Evolutionary conservation across 2,888 invertebrate genomes (phyloP).

Genomic region (Resseliella maxima): DNA sequence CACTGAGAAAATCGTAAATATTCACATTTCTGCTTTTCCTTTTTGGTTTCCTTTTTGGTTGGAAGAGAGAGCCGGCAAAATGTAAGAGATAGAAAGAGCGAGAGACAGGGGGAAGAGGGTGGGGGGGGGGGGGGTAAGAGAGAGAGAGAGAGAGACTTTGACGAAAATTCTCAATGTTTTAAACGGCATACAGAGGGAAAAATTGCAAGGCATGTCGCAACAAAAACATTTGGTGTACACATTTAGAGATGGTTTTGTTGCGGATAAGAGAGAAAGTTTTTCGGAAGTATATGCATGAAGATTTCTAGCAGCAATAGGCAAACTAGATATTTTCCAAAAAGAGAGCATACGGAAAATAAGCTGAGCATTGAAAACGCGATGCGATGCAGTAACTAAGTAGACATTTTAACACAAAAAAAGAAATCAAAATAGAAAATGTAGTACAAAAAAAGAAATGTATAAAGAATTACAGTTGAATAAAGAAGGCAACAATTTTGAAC

Average conservation of each 20-base stretch:
- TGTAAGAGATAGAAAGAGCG: not conserved
- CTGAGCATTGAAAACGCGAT: not conserved
- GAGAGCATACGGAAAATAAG: not conserved
- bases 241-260: not conserved
- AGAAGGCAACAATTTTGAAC: not conserved
- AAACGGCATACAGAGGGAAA: not conserved
- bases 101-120: too few species aligned
- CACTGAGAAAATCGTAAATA: constrained; percentile 31
- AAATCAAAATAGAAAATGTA: not conserved
- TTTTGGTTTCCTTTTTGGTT: not conserved
- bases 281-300: constrained; percentile 23
- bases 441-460: not conserved
- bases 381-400: not conserved
- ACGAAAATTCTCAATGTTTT: not conserved
- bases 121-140: not conserved
- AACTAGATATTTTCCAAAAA: not conserved
- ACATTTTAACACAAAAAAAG: not conserved
- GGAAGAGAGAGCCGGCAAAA: not conserved
- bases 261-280: not conserved
- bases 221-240: constrained; percentile 6
- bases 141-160: not conserved
- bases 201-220: not conserved
- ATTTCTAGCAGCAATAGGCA: not conserved
- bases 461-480: not conserved
- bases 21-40: not conserved